Evolutionary conservation across 2,113 vertebrate genomes (phyloP).

Genomic region (Anseranas semipalmata): DNA sequence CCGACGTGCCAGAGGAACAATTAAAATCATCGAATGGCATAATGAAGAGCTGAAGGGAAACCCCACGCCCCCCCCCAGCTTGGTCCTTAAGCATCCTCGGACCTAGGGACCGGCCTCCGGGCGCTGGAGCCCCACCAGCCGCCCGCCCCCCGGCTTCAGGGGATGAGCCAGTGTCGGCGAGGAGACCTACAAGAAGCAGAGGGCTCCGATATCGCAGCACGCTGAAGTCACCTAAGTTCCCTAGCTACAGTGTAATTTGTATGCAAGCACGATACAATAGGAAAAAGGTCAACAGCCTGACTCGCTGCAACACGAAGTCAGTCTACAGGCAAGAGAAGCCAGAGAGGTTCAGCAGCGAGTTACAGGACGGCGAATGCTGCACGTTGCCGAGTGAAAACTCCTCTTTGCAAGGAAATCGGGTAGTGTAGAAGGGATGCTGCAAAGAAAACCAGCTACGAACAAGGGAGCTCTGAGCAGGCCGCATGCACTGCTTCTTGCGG

Average conservation of each 20-base stretch:
- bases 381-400: background rate
- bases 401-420: background rate
- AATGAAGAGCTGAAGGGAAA: background rate
- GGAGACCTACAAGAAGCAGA: background rate
- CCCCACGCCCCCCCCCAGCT: background rate
- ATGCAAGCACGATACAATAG: accelerated
- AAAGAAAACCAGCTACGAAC: background rate
- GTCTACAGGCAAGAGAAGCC: background rate
- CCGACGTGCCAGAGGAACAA: background rate
- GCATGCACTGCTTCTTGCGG: background rate
- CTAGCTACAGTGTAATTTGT: background rate
- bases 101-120: background rate
- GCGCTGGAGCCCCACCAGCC: accelerated
- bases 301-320: background rate
- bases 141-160: background rate
- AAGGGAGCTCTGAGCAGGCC: background rate
- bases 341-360: accelerated
- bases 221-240: background rate
- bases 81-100: background rate
- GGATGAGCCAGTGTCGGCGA: background rate
- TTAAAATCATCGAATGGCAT: background rate
- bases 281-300: background rate
- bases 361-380: background rate
- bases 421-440: background rate
- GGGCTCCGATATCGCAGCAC: background rate